Percentiles rank a stretch among this genome's conserved stretches.
Evolutionary conservation across 2,888 invertebrate species (phyloP).

Genomic region (Spodoptera picta): DNA sequence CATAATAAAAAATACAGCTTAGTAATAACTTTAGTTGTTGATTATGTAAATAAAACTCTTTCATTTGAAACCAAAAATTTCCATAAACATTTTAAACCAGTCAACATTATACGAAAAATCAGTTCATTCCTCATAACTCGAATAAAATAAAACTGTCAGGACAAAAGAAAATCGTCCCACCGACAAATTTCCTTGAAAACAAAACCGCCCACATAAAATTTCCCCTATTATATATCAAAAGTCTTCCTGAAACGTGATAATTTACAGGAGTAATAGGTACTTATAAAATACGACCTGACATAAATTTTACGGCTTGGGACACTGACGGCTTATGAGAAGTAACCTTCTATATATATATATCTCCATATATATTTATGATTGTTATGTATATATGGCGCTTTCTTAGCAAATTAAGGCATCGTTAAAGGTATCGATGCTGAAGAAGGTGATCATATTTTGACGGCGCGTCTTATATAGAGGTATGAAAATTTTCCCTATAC

Average conservation of each 20-base stretch:
- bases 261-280: conserved; percentile 36
- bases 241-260: conserved; percentile 25
- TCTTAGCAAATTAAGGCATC: conserved; percentile 10
- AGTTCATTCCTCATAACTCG: no score
- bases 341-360: no score
- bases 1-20: no score
- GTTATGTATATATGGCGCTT: conserved; percentile 18
- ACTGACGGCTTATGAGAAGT: conserved; percentile 6
- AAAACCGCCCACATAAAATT: conserved; percentile 1
- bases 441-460: not conserved
- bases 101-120: no score
- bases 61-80: no score
- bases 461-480: not conserved
- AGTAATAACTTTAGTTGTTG: no score
- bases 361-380: not conserved
- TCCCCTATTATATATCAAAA: conserved; percentile 12
- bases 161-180: not conserved
- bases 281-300: conserved; percentile 29
- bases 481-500: no score
- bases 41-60: no score
- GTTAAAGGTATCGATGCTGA: not conserved
- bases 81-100: no score
- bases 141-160: no score
- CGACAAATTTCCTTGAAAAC: not conserved
- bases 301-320: conserved; percentile 25